Percentiles rank a stretch among this genome's conserved stretches.
Conservation (phyloP, 2,113 vertebrate genomes). For the Tor tambroides region DNA sequence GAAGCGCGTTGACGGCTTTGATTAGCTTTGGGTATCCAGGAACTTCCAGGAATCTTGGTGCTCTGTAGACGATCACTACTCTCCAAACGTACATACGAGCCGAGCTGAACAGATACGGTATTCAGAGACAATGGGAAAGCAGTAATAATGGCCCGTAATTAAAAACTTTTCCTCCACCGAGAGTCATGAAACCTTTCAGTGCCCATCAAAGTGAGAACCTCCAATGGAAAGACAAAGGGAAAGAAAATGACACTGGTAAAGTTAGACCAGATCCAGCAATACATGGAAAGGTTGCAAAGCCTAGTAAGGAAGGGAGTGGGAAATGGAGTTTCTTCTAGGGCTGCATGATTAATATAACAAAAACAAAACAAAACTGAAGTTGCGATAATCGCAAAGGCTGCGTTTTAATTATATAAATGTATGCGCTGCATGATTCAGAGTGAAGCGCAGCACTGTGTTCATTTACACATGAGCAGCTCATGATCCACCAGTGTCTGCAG, state of each 20-base stretch:
- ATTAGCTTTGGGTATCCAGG: slow-evolving; percentile 14
- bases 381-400: too few relatives aligned
- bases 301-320: not conserved
- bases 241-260: slow-evolving; percentile 5
- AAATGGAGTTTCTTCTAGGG: not conserved
- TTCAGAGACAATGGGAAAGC: not conserved
- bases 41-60: slow-evolving; percentile 3
- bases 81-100: slow-evolving; percentile 16
- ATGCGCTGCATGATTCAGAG: too few relatives aligned
- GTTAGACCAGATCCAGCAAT: not conserved
- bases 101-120: not conserved
- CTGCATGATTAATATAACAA: too few relatives aligned
- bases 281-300: slow-evolving; percentile 8
- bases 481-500: too few relatives aligned
- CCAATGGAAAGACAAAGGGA: slow-evolving; percentile 12
- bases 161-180: slow-evolving; percentile 16
- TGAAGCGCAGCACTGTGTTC: too few relatives aligned
- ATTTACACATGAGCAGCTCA: too few relatives aligned
- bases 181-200: slow-evolving; percentile 20
- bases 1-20: not conserved
- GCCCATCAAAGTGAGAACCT: not conserved
- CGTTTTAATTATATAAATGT: too few relatives aligned
- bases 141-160: not conserved
- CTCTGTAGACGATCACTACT: not conserved
- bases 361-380: too few relatives aligned